Conservation (phyloP, 2,797 vertebrate species). For the Hoplostethus mediterraneus region DNA sequence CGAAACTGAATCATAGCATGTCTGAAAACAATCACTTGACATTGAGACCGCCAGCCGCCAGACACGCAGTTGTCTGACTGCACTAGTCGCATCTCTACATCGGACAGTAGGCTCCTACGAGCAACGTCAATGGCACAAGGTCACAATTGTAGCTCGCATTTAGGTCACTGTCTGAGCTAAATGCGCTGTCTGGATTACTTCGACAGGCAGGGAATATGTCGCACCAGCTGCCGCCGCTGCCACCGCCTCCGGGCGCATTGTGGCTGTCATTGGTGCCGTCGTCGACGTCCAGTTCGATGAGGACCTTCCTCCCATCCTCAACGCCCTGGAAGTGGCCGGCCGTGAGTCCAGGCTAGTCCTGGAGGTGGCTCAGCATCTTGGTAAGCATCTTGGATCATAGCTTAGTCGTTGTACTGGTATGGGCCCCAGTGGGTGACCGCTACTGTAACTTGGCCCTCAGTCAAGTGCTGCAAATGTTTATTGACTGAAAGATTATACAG, state of each 20-base stretch:
- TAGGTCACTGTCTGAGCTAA: neutral
- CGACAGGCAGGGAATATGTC: conserved; percentile 91
- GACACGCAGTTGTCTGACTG: neutral
- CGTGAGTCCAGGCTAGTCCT: conserved; percentile 93
- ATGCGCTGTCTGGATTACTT: neutral
- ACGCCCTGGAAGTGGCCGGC: conserved; percentile 93
- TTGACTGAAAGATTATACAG: too few species aligned
- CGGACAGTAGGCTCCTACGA: too few species aligned
- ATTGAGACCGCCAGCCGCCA: conserved; percentile 46
- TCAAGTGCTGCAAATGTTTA: too few species aligned
- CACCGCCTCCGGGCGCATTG: conserved; percentile 86
- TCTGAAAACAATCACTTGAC: conserved; percentile 38
- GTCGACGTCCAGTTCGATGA: conserved; percentile 98
- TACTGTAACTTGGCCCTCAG: too few species aligned
- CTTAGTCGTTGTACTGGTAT: neutral
- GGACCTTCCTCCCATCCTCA: conserved; percentile 95
- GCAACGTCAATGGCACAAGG: neutral
- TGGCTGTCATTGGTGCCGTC: conserved; percentile 96
- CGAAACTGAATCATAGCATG: neutral
- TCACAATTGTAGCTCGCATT: neutral
- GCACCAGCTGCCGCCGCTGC: conserved; percentile 85
- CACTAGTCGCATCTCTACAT: neutral
- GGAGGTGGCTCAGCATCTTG: conserved; percentile 95
- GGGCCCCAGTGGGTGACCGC: neutral
- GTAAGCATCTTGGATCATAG: conserved; percentile 46